Percentiles rank a stretch among this genome's conserved stretches.
Evolutionary conservation across 2,888 invertebrate genomes (phyloP).

Genomic region (Pantelozetes paolii): DNA sequence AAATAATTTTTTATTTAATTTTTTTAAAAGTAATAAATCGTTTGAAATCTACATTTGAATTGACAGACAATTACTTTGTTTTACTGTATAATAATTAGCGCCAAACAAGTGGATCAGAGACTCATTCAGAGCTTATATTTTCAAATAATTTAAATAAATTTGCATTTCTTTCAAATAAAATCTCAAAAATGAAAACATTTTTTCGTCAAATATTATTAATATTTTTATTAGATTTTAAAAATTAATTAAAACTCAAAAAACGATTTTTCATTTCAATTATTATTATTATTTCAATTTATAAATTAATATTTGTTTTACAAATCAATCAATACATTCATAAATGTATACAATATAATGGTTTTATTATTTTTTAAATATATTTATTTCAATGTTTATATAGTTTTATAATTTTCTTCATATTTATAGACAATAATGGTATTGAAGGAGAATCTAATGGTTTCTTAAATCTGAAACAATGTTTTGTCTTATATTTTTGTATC

Average conservation of each 20-base stretch:
- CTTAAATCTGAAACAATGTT: not conserved
- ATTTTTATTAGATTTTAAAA: not conserved
- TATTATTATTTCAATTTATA: not conserved
- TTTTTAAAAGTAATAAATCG: constrained; percentile 34
- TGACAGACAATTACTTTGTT: constrained; percentile 33
- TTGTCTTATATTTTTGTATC: not conserved
- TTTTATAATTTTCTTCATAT: not conserved
- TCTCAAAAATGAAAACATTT: not conserved
- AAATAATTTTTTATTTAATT: constrained; percentile 37
- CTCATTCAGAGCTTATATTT: constrained; percentile 16
- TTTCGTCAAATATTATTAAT: not conserved
- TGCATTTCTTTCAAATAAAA: not conserved
- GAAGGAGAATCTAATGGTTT: not conserved
- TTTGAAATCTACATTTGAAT: constrained; percentile 21
- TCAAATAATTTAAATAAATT: constrained; percentile 29
- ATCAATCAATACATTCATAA: constrained; percentile 22
- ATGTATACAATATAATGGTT: constrained; percentile 30
- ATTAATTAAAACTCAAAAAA: constrained; percentile 10
- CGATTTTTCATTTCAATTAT: not conserved
- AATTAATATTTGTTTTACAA: constrained; percentile 29
- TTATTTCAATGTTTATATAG: not conserved
- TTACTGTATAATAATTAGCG: constrained; percentile 35
- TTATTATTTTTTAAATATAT: not conserved
- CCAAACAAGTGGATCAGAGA: constrained; percentile 19
- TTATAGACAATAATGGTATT: constrained; percentile 16